Evolutionary conservation across 2,797 vertebrate species (phyloP).

Genomic region (Peromyscus melanophrys): DNA sequence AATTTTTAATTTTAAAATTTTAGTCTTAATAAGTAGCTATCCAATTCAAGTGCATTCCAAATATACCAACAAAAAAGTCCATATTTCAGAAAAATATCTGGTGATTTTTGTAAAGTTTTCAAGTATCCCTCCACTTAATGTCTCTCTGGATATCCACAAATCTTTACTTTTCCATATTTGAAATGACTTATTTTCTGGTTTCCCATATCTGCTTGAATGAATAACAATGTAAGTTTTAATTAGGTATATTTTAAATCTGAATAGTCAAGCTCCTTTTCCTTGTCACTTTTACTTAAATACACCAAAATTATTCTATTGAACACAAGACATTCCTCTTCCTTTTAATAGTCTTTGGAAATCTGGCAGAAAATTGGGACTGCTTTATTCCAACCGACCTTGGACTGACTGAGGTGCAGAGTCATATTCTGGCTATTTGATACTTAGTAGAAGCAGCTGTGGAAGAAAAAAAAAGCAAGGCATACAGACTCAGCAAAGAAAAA

Average conservation of each 20-base stretch:
- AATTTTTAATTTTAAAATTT: constrained; percentile 22
- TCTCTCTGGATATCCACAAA: constrained; percentile 46
- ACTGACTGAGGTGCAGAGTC: constrained; percentile 56
- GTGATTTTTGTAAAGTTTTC: constrained; percentile 42
- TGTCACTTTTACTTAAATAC: constrained; percentile 64
- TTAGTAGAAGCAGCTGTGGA: constrained; percentile 63
- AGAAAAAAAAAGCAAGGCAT: constrained; percentile 60
- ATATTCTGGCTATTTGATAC: constrained; percentile 63
- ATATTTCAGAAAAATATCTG: background rate
- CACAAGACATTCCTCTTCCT: constrained; percentile 37
- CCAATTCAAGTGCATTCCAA: background rate
- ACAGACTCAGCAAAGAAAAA: constrained; percentile 64
- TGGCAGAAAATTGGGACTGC: constrained; percentile 40
- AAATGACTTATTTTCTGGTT: constrained; percentile 50
- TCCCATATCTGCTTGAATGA: constrained; percentile 55
- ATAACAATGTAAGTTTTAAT: constrained; percentile 26
- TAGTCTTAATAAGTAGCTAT: background rate
- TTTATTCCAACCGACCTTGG: constrained; percentile 66
- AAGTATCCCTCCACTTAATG: background rate
- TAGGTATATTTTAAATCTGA: constrained; percentile 68
- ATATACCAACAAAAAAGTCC: constrained; percentile 17
- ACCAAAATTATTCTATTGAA: constrained; percentile 72
- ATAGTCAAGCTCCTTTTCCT: constrained; percentile 60
- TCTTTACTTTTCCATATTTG: constrained; percentile 53
- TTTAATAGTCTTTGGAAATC: constrained; percentile 71